Evolutionary conservation across 2,113 vertebrate species (phyloP).

Genomic region (Megaptera novaeangliae): DNA sequence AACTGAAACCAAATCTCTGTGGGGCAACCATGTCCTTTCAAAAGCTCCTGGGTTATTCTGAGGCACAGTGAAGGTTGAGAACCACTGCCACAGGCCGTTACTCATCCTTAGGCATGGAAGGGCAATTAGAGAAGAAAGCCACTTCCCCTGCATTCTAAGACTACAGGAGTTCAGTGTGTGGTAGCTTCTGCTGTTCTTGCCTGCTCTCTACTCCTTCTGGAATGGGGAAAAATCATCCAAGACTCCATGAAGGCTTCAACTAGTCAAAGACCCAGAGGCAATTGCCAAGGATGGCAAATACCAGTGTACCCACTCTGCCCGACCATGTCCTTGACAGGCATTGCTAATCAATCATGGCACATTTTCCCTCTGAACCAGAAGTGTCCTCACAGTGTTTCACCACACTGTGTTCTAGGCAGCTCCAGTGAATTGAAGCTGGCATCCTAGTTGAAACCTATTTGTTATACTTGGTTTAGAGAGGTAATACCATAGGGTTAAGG

Average conservation of each 20-base stretch:
- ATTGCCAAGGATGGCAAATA: not conserved
- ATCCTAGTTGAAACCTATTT: not conserved
- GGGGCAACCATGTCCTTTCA: not conserved
- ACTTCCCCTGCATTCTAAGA: not conserved
- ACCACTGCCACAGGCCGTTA: fast-evolving
- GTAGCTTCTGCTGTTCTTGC: not conserved
- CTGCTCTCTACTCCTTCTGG: not conserved
- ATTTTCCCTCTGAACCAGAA: not conserved
- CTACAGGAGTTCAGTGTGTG: fast-evolving
- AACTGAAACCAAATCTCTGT: not conserved
- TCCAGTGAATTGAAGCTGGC: not conserved
- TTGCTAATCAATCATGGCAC: not conserved
- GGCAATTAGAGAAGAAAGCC: not conserved
- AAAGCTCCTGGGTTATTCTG: not conserved
- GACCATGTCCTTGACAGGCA: not conserved
- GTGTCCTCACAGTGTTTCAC: not conserved
- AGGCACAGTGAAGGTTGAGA: not conserved
- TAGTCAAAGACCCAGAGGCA: not conserved
- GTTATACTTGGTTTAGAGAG: not conserved
- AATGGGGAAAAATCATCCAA: not conserved
- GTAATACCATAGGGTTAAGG: not conserved
- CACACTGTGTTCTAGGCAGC: not conserved
- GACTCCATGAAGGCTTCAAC: not conserved
- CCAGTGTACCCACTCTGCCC: too few relatives aligned
- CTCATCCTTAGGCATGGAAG: not conserved